Evolutionary conservation across 2,113 vertebrate species (phyloP), one percentile per base, ranked within the genome.

Genomic region (Micronisus gabar): DNA sequence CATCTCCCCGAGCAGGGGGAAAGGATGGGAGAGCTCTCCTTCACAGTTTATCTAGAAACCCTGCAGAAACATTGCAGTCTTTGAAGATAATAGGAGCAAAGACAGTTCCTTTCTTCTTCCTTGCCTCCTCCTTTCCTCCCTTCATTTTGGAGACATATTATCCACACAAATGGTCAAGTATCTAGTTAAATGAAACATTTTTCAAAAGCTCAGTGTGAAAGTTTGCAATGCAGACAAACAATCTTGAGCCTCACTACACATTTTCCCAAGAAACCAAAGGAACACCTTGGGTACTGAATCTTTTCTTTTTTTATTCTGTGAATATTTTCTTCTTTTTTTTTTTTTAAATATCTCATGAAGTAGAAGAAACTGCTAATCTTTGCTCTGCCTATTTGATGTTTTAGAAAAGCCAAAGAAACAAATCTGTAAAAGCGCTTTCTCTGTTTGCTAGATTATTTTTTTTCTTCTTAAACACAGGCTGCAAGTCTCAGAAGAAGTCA

Each of bases 401-500:
- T 90, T 73, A 81, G 76, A 91, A 89, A 96, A 95, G 96, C 81
- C 71, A 84, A 76, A 78, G 86, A 91, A 59, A 91, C 34, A 80
- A 82, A 91, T 87, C 86, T 66, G 93, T 88, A 95, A 93, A 96
- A 84, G 58, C 2, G 0, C 23, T 81, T 85, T 61, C 68, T 95
- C 48, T 90, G 41, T 94, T 93, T 65, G 78, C 80, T 78, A 63
- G 68, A 43, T 41, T 2, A 62, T 84, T 84, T 86, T 86, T 72
- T 53, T 50, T 30, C 43, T 82, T 63, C 95, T 94, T 97, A 92
- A 96, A 91, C 81, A 87, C 87, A 93, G 91, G 62, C 93, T 92
- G 81, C 43, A 81, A 87, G 80, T 94, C 82, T 95, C 63, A 86
- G 87, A 91, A 94, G 74, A 81, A 94, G 97, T 97, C 96, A 97